Conservation (phyloP, 2,797 vertebrate species). For the Antrozous pallidus region DNA sequence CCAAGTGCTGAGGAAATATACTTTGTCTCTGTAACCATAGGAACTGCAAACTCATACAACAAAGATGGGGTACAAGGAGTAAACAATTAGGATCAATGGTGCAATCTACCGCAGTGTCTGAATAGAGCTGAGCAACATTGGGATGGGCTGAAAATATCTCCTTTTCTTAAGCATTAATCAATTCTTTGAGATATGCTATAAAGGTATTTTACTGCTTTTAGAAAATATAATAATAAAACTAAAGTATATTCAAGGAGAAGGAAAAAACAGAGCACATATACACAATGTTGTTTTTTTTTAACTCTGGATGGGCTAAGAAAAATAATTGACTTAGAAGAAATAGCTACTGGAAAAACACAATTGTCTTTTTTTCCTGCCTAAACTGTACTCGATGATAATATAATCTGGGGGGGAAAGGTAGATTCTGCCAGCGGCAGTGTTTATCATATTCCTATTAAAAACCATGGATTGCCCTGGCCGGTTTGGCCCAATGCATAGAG, state of each 20-base stretch:
- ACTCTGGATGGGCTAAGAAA: background rate
- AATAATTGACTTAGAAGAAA: conserved; percentile 44
- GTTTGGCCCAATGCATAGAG: no score
- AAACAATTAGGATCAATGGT: conserved; percentile 18
- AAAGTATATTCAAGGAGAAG: conserved; percentile 41
- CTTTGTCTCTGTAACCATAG: background rate
- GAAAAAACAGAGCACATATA: background rate
- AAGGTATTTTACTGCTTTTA: conserved; percentile 10
- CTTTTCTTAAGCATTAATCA: conserved; percentile 20
- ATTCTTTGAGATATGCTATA: conserved; percentile 8
- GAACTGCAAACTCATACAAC: conserved; percentile 7
- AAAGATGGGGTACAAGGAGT: background rate
- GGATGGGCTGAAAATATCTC: conserved; percentile 9
- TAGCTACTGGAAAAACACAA: background rate
- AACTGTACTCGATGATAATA: conserved; percentile 21
- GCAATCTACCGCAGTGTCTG: background rate
- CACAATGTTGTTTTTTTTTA: background rate
- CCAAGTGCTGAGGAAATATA: background rate
- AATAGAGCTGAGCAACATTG: conserved; percentile 26
- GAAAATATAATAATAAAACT: conserved; percentile 59
- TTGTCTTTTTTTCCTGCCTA: background rate
- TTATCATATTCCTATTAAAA: conserved; percentile 40
- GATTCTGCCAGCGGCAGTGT: conserved; percentile 23
- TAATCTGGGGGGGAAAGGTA: conserved; percentile 15
- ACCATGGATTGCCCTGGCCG: no score